Conservation (phyloP, 2,797 vertebrate species). For the Sitta carolinensis region DNA sequence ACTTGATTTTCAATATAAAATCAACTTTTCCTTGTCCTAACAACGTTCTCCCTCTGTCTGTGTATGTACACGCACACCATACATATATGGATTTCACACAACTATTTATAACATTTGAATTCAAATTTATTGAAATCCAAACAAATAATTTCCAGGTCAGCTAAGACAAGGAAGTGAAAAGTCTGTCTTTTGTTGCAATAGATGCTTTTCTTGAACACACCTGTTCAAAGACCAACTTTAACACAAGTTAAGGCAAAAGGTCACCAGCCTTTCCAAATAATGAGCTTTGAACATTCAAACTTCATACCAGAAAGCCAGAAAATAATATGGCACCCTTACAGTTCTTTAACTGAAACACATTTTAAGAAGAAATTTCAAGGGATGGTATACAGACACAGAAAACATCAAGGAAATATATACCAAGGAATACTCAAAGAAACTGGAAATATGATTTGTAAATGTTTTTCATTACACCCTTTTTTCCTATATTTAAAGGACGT, state of each 20-base stretch:
- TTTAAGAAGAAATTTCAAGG: not conserved
- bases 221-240: not conserved
- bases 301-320: not conserved
- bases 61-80: not conserved
- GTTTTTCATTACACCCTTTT: not conserved
- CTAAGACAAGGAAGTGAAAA: not conserved
- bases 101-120: not conserved
- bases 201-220: not conserved
- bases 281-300: not conserved
- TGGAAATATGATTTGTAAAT: accelerated
- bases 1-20: not conserved
- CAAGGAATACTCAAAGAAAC: not conserved
- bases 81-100: not conserved
- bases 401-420: too few relatives aligned
- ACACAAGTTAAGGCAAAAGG: not conserved
- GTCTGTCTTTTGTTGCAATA: not conserved
- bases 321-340: not conserved
- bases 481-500: not conserved
- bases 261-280: not conserved
- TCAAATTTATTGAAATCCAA: not conserved
- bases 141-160: not conserved
- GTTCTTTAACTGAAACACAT: not conserved
- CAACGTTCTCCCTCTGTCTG: not conserved
- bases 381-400: not conserved
- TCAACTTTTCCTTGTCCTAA: not conserved